Conservation (phyloP, 1,140 invertebrate genomes). For the Cherax quadricarinatus region DNA sequence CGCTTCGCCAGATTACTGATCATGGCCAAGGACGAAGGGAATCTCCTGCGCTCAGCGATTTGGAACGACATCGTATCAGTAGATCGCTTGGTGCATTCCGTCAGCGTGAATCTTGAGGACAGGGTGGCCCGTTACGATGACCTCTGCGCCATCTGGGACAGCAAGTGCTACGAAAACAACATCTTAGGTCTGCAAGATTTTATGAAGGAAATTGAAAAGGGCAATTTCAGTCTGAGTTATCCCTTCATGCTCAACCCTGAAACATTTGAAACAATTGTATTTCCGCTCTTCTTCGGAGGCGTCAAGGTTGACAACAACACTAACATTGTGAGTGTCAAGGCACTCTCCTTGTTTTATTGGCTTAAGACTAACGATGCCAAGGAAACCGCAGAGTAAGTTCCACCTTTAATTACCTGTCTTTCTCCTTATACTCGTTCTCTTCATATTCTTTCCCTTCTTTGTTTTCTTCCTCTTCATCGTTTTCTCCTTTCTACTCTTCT, state of each 20-base stretch:
- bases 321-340: slow-evolving; percentile 85
- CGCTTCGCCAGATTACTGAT: slow-evolving; percentile 85
- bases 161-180: slow-evolving; percentile 89
- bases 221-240: slow-evolving; percentile 87
- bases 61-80: slow-evolving; percentile 88
- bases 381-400: slow-evolving; percentile 85
- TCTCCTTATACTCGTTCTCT: neutral
- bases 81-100: slow-evolving; percentile 87
- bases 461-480: no score
- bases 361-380: slow-evolving; percentile 86
- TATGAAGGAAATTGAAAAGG: slow-evolving; percentile 86
- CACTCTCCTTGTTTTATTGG: slow-evolving; percentile 91
- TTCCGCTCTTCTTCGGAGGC: slow-evolving; percentile 92
- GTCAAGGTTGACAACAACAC: slow-evolving; percentile 85
- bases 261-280: slow-evolving; percentile 89
- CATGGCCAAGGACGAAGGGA: slow-evolving; percentile 87
- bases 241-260: slow-evolving; percentile 91
- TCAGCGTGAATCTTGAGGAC: slow-evolving; percentile 83
- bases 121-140: slow-evolving; percentile 85
- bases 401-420: no score
- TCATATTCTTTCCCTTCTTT: no score
- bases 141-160: slow-evolving; percentile 89
- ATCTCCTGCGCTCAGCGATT: slow-evolving; percentile 85
- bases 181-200: slow-evolving; percentile 89
- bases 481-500: no score